phyloP scores from a whole-genome alignment of 2,113 vertebrate species.

The Quiscalus mexicanus region DNA sequence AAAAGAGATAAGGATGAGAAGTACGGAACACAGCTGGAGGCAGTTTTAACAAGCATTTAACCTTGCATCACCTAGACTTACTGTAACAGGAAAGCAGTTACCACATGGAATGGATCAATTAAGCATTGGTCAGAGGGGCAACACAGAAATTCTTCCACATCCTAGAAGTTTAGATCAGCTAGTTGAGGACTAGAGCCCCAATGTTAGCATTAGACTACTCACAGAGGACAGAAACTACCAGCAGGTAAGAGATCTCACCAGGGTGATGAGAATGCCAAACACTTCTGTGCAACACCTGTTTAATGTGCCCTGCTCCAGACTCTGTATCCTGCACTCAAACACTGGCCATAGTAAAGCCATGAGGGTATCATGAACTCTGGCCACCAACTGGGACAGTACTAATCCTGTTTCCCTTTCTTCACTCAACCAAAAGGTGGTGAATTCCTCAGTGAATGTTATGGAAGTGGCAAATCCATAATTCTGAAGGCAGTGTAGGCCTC shows the following conservation, averaged over 20 bases:
- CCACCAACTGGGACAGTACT: neutral
- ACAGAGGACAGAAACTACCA: neutral
- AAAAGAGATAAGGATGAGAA: conserved; percentile 90
- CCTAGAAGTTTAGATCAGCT: neutral
- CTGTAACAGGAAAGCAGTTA: neutral
- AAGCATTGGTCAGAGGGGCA: neutral
- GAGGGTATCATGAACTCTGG: neutral
- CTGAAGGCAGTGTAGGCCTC: neutral
- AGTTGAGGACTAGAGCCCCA: neutral
- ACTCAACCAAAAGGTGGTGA: neutral
- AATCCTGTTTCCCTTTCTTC: neutral
- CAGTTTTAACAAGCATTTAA: conserved; percentile 30
- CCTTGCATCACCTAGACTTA: neutral
- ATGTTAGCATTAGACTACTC: neutral
- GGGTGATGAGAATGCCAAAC: neutral
- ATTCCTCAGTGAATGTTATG: neutral
- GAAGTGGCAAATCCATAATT: neutral
- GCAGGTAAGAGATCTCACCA: neutral
- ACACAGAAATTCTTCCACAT: neutral
- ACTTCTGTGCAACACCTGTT: neutral
- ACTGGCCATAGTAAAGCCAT: neutral
- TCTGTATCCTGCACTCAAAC: neutral
- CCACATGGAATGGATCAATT: neutral
- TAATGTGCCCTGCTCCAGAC: neutral
- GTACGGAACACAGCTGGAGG: conserved; percentile 49